Conservation (phyloP, 92 coral and sea anemone genomes). For the Meandrina meandrites region DNA sequence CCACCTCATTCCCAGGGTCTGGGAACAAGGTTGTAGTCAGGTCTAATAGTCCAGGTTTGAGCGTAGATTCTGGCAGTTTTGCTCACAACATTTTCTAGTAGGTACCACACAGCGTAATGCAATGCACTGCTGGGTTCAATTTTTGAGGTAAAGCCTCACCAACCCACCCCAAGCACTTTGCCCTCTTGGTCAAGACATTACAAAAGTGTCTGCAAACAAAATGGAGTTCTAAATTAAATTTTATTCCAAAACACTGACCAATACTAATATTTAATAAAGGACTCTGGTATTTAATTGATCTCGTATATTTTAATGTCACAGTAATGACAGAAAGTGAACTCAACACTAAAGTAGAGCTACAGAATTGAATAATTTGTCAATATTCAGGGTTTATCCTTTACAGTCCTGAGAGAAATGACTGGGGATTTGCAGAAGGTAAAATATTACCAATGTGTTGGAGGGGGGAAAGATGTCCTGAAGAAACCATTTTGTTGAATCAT, state of each 20-base stretch:
- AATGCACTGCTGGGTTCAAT: too few relatives aligned
- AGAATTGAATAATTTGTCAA: not conserved
- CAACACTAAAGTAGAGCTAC: not conserved
- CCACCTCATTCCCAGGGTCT: too few relatives aligned
- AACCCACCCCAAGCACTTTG: too few relatives aligned
- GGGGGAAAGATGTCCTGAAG: not conserved
- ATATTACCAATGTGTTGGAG: not conserved
- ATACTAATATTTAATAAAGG: not conserved
- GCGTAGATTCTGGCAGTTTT: too few relatives aligned
- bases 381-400: not conserved
- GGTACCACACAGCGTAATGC: too few relatives aligned
- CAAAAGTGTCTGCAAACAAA: not conserved
- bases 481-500: not conserved
- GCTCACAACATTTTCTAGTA: too few relatives aligned
- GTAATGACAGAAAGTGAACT: conserved; percentile 12
- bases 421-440: not conserved
- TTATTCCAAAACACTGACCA: not conserved
- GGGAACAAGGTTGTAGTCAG: too few relatives aligned
- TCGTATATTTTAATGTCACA: not conserved
- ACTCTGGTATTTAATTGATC: not conserved
- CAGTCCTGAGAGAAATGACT: not conserved
- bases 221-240: conserved; percentile 2
- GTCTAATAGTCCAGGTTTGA: too few relatives aligned
- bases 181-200: not conserved
- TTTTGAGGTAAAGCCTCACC: too few relatives aligned